Base-by-base conservation (phyloP, 2,888 invertebrate species). In the Nemapogon koenigi region DNA sequence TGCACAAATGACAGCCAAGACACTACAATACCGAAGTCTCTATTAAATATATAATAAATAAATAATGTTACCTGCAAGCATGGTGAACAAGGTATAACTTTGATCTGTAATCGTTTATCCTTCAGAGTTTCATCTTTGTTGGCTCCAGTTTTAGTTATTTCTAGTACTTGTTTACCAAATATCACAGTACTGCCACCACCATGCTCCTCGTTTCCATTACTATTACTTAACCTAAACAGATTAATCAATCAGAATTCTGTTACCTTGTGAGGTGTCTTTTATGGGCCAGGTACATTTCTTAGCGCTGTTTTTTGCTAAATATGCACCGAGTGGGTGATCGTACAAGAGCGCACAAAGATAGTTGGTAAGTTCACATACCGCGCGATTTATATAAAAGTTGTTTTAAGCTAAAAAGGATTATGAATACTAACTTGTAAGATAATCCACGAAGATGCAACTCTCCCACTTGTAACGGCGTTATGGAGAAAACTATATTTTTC, bases 81-180 rank as follows among this genome's bases (percentile, higher is more conserved):
- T 0, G 96, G 94, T 43, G 93, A 88, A 46, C 87, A 84, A 10
- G 90, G 87, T 31, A 90, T 84, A 36, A 96, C 83, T 44, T 83
- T 83, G 39, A 94, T 85, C 46, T 87, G 82, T 37, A 96, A 76
- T 45, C 90, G 81, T 47, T 85, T 84, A 58, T 91, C 90, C n/a
- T n/a, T n/a, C n/a, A n/a, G n/a, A n/a, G n/a, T n/a, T 11, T 70
- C 66, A 6, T 76, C 82, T 46, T 83, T 82, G 41, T 75, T 50
- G 40, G 71, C 65, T 29, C 59, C 57, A 7, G 64, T 64, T 41
- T 80, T 79, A 43, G 81, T 79, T 10, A 71, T 76, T 66, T 45
- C 81, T 58, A 49, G 82, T 76, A 44, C 86, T 75, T 85, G 75
- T 59, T 86, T 87, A 4, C 88, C 88, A 36, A 72, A 65, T 42